Conservation (phyloP, 2,797 vertebrate genomes). For the Aulostomus chinensis region DNA sequence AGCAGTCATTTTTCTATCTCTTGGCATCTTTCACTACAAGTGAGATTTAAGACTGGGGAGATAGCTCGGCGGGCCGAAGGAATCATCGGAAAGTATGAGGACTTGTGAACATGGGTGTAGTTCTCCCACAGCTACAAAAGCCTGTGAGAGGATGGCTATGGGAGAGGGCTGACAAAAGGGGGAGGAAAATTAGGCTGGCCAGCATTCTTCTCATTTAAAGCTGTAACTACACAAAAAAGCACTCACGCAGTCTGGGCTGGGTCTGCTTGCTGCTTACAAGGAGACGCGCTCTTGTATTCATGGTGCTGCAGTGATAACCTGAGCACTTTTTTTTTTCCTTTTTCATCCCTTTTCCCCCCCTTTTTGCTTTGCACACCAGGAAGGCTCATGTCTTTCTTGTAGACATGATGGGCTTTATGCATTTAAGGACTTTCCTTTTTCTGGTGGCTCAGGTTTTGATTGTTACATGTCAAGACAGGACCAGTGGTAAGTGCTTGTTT, state of each 20-base stretch:
- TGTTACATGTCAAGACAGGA: slow-evolving; percentile 77
- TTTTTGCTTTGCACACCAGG: slow-evolving; percentile 57
- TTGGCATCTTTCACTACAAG: slow-evolving; percentile 1
- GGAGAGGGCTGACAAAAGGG: slow-evolving; percentile 82
- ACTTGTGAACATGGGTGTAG: slow-evolving; percentile 75
- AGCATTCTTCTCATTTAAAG: slow-evolving; percentile 99
- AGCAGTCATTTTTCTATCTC: slow-evolving; percentile 21
- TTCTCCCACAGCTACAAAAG: slow-evolving; percentile 65
- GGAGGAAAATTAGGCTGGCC: slow-evolving; percentile 91
- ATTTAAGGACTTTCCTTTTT: slow-evolving; percentile 81
- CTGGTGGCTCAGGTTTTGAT: slow-evolving; percentile 75
- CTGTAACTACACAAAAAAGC: slow-evolving; percentile 88
- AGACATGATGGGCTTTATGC: slow-evolving; percentile 80
- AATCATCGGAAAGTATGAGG: slow-evolving; percentile 50
- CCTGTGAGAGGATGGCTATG: slow-evolving; percentile 78
- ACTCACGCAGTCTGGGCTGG: slow-evolving; percentile 85
- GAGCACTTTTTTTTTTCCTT: slow-evolving; percentile 48
- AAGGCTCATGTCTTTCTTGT: slow-evolving; percentile 79
- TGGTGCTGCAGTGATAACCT: slow-evolving; percentile 80
- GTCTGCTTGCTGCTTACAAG: slow-evolving; percentile 86
- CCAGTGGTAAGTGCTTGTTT: slow-evolving; percentile 76
- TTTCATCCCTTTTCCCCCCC: slow-evolving; percentile 52
- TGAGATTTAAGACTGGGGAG: not conserved
- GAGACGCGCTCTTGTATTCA: slow-evolving; percentile 79
- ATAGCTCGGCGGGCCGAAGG: slow-evolving; percentile 6